phyloP scores from a whole-genome alignment of 2,113 vertebrate genomes.

The Gila orcuttii region DNA sequence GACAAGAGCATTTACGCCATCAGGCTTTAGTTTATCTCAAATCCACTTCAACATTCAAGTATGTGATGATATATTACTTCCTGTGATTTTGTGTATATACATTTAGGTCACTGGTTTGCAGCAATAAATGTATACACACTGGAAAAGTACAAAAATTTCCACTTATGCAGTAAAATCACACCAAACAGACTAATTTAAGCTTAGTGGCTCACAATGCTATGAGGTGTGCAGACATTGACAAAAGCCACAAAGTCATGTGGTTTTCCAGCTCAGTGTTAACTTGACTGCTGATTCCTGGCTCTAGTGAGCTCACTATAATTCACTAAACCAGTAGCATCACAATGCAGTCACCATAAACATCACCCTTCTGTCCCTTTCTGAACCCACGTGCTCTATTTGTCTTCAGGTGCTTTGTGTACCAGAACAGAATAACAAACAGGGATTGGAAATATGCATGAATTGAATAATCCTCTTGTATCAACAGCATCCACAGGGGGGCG shows the following conservation, averaged over 20 bases:
- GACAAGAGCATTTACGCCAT: background rate
- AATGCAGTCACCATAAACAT: constrained; percentile 1
- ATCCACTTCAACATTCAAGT: background rate
- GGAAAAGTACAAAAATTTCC: background rate
- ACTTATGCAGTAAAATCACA: background rate
- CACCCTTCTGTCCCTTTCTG: background rate
- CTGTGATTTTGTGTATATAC: background rate
- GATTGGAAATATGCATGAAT: background rate
- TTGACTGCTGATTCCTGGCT: background rate
- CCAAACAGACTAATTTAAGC: background rate
- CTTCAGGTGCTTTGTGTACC: background rate
- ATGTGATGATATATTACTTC: background rate
- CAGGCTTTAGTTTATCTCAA: background rate
- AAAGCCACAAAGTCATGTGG: background rate
- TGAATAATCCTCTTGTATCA: background rate
- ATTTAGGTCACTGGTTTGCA: background rate
- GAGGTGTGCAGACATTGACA: background rate
- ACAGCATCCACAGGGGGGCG: constrained; percentile 6
- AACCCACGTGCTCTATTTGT: background rate
- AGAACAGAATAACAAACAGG: background rate
- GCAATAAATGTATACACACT: background rate
- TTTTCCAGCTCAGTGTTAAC: background rate
- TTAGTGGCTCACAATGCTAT: background rate
- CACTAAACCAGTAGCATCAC: background rate
- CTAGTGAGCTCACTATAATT: background rate